These are phyloP conservation scores for Agrochola macilenta DNA, from an alignment of 2,888 invertebrate genomes.

Conservation along the genomic window DNA sequence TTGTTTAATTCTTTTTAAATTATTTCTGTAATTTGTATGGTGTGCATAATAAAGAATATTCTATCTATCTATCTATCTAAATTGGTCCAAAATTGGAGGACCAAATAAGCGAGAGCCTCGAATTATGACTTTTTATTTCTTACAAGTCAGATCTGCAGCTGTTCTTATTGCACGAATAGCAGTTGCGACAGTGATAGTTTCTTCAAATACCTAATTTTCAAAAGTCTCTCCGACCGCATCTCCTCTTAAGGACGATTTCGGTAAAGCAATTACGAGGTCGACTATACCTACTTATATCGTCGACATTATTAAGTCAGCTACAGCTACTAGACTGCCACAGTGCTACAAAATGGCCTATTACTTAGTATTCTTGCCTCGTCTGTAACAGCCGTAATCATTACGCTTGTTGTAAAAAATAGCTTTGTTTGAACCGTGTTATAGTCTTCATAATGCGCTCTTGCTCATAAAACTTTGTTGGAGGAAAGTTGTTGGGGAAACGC, in stretches of 20 bases:
- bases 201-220: no score
- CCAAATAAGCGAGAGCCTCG: no score
- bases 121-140: no score
- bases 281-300: neutral
- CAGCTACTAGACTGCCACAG: neutral
- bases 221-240: no score
- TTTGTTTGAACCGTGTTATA: constrained; percentile 11
- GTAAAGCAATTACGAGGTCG: neutral
- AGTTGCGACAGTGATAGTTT: no score
- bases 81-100: no score
- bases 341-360: constrained; percentile 31
- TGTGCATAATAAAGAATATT: no score
- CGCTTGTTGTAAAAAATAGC: constrained; percentile 10
- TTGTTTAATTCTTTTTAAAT: no score
- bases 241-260: neutral
- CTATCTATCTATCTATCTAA: no score
- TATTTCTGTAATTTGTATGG: no score
- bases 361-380: constrained; percentile 45
- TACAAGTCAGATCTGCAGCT: no score
- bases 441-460: constrained; percentile 20
- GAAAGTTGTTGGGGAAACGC: constrained; percentile 18
- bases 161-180: no score
- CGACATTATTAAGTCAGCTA: constrained; percentile 24
- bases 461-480: constrained; percentile 44
- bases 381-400: constrained; percentile 40